phyloP scores from a whole-genome alignment of 30 jellyfish, hydroid and myxozoan genomes.

The Nemopilema nomurai region DNA sequence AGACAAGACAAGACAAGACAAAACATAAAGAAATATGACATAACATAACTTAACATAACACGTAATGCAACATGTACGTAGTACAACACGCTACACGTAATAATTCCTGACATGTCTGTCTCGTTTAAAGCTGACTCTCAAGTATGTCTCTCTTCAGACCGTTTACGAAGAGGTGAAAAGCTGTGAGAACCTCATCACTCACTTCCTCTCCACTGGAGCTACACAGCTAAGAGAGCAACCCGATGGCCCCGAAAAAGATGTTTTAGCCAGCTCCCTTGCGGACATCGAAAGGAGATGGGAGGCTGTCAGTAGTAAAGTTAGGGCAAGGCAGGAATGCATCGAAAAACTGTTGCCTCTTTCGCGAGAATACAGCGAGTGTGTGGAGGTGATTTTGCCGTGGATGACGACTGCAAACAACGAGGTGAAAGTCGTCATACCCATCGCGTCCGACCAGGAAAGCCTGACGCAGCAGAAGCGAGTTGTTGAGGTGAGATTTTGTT shows the following conservation, averaged over 20 bases:
- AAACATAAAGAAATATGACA: no score
- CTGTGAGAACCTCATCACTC: slow-evolving; percentile 30
- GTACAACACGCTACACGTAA: no score
- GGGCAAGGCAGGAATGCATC: slow-evolving; percentile 70
- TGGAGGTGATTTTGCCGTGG: slow-evolving; percentile 74
- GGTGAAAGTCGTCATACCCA: slow-evolving; percentile 41
- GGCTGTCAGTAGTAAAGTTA: slow-evolving; percentile 48
- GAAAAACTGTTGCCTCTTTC: slow-evolving; percentile 73
- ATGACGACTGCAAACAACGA: slow-evolving; percentile 67
- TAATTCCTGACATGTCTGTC: no score
- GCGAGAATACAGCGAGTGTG: slow-evolving; percentile 49
- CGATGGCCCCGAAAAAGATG: slow-evolving; percentile 46
- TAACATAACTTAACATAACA: no score
- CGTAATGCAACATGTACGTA: no score
- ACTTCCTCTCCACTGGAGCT: slow-evolving; percentile 34
- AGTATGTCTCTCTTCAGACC: slow-evolving; percentile 17
- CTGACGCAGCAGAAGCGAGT: slow-evolving; percentile 76
- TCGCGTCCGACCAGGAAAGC: slow-evolving; percentile 52
- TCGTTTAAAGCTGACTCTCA: no score
- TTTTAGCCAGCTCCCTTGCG: slow-evolving; percentile 44
- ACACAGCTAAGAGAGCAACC: slow-evolving; percentile 34
- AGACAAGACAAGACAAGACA: no score
- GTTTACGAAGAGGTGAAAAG: slow-evolving; percentile 43
- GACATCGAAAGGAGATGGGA: slow-evolving; percentile 86
- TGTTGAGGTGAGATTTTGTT: slow-evolving; percentile 54